Base-by-base conservation (phyloP, 2,113 vertebrate genomes). In the Percopsis transmontana region DNA sequence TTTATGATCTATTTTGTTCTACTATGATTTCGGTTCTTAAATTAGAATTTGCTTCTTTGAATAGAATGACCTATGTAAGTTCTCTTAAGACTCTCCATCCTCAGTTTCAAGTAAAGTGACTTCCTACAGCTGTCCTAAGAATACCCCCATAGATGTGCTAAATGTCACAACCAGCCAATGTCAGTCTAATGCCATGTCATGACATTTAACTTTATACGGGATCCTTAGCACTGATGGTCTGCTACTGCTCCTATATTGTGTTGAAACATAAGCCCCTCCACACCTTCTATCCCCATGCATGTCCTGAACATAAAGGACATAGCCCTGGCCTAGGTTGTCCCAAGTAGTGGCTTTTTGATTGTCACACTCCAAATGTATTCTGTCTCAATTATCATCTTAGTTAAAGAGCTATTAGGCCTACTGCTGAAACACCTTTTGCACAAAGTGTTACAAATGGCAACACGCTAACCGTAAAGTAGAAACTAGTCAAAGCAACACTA, bases 171-270 rank as follows among this genome's bases (percentile, higher is more conserved):
- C 10, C n/a, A 18, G 20, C 41, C 55, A 56, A 58, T 66, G 66
- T 62, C 67, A 44, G 27, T 70, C 52, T 74, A 74, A 78, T 67
- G 77, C 51, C 79, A 72, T 77, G 80, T 74, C 85, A 57, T 85
- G 87, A 83, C 87, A 90, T 90, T 90, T 89, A 83, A 85, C 79
- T 83, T 82, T 61, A 63, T 57, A 24, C 33, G 18, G 24, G 58
- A 44, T 62, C 66, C 77, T 84, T 60, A 70, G 74, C 71, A 59
- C 81, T 59, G 73, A 58, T 67, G 77, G 76, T 75, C 81, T 80
- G 82, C 73, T 58, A 64, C 48, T 51, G 48, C 64, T 71, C 71
- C 72, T 79, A 74, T 14, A 77, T 62, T 83, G 86, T 74, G 81
- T 76, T 88, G 89, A 84, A 89, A 90, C 77, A 65, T 62, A 70